Conservation (phyloP, 2,888 invertebrate genomes). For the Synanthedon tipuliformis region DNA sequence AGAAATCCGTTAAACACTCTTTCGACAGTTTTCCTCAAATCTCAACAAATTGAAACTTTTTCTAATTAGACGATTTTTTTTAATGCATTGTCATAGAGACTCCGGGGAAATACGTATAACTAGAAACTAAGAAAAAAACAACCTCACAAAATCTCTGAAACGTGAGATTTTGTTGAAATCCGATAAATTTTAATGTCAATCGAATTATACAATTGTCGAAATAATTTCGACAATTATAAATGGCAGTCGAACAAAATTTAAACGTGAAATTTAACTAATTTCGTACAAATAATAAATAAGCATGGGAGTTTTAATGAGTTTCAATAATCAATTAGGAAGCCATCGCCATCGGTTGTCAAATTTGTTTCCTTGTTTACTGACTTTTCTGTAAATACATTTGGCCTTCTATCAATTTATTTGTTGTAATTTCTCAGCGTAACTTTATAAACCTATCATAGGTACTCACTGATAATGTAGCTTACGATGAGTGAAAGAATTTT, state of each 20-base stretch:
- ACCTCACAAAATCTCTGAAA: background rate
- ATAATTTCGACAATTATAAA: slow-evolving; percentile 7
- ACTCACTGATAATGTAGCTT: no score
- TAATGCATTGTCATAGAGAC: background rate
- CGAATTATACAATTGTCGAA: slow-evolving; percentile 8
- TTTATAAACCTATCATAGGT: no score
- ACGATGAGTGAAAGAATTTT: no score
- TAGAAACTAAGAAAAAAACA: background rate
- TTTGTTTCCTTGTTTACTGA: slow-evolving; percentile 14
- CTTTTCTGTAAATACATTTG: background rate
- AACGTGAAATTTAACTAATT: background rate
- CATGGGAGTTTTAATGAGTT: background rate
- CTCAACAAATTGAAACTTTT: background rate
- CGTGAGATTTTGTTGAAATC: background rate
- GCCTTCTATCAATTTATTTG: background rate
- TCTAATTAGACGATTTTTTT: background rate
- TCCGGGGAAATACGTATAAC: background rate
- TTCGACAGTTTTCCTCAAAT: background rate
- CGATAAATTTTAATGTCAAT: background rate
- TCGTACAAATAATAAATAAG: background rate
- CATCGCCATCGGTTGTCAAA: slow-evolving; percentile 12
- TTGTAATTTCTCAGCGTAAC: background rate
- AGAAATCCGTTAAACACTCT: background rate
- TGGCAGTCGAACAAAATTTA: background rate
- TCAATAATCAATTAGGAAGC: slow-evolving; percentile 25